Conservation (phyloP, 1,140 invertebrate genomes). For the Plodia interpunctella region DNA sequence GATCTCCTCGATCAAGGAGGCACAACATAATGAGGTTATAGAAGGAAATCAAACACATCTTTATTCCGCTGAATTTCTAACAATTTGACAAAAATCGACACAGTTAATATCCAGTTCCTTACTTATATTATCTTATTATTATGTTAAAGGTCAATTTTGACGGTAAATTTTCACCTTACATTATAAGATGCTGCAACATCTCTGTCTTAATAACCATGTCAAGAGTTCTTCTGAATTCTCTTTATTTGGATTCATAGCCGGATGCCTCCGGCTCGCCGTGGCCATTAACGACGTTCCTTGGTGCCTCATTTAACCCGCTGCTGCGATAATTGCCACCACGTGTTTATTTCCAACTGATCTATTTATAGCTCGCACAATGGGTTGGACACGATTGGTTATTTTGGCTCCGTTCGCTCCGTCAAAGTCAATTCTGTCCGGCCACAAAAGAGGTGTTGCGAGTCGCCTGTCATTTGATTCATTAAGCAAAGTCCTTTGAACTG, state of each 20-base stretch:
- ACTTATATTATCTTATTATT: too few relatives aligned
- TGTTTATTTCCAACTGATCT: slow-evolving; percentile 73
- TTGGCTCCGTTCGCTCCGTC: slow-evolving; percentile 64
- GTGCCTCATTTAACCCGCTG: slow-evolving; percentile 74
- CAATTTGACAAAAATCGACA: too few relatives aligned
- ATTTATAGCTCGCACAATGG: slow-evolving; percentile 74
- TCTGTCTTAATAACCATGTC: neutral
- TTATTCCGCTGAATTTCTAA: too few relatives aligned
- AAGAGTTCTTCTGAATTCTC: neutral
- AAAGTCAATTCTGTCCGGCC: slow-evolving; percentile 67
- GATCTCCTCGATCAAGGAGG: slow-evolving; percentile 23
- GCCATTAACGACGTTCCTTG: slow-evolving; percentile 69
- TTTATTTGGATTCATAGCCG: slow-evolving; percentile 35
- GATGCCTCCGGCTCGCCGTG: slow-evolving; percentile 54
- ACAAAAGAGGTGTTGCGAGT: slow-evolving; percentile 71
- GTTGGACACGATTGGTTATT: slow-evolving; percentile 74
- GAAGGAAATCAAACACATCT: neutral
- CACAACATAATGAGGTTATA: neutral
- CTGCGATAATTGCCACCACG: slow-evolving; percentile 75
- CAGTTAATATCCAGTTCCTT: too few relatives aligned
- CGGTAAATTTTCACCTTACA: too few relatives aligned
- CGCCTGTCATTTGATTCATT: slow-evolving; percentile 69
- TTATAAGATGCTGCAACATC: neutral
- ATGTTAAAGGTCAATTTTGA: too few relatives aligned
- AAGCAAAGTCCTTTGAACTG: slow-evolving; percentile 63